These are phyloP conservation scores for Ceratotherium simum DNA, from an alignment of 2,113 vertebrate species.

Conservation along the genomic window DNA sequence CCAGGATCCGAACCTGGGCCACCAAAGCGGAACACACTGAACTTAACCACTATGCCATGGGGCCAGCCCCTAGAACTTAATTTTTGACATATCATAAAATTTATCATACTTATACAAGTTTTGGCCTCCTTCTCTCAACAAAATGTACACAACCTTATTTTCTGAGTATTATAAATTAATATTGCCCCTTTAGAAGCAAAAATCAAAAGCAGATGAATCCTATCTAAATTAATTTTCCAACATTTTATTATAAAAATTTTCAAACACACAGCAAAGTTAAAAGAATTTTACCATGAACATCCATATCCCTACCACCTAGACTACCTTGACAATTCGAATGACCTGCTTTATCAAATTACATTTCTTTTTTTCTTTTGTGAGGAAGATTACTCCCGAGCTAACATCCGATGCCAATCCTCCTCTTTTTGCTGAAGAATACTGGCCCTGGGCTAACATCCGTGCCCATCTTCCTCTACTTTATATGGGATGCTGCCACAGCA, in stretches of 20 bases:
- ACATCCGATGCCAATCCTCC: too few relatives aligned
- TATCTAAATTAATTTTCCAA: neutral
- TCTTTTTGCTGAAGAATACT: too few relatives aligned
- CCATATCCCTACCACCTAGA: neutral
- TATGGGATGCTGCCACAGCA: too few relatives aligned
- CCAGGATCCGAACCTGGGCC: too few relatives aligned
- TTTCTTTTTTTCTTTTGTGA: neutral
- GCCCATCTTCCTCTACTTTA: too few relatives aligned
- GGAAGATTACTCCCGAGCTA: too few relatives aligned
- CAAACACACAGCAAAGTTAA: slow-evolving; percentile 10
- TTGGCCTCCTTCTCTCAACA: neutral
- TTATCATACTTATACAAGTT: neutral
- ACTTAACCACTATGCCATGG: too few relatives aligned
- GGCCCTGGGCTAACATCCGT: too few relatives aligned
- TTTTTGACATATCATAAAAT: neutral
- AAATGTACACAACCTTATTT: slow-evolving; percentile 40
- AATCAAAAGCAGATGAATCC: neutral
- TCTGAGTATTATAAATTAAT: neutral
- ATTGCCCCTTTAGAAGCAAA: neutral
- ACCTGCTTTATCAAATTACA: neutral
- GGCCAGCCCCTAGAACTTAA: neutral
- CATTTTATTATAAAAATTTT: neutral
- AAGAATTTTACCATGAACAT: neutral
- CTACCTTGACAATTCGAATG: slow-evolving; percentile 13
- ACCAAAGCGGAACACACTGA: too few relatives aligned